phyloP scores from a whole-genome alignment of 2,888 invertebrate species.

The Stenotaenia linearis region DNA sequence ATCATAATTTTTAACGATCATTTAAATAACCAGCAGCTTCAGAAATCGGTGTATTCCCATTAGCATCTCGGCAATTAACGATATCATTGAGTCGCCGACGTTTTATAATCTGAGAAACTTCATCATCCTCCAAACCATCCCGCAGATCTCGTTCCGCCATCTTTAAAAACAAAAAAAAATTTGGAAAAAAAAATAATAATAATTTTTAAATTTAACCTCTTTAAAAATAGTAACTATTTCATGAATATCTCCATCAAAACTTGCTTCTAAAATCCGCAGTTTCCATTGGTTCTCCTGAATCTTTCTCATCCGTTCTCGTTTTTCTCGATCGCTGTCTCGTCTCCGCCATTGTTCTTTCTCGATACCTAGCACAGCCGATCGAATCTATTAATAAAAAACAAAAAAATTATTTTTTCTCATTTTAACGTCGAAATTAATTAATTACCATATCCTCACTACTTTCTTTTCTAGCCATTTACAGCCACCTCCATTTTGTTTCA shows the following conservation, averaged over 20 bases:
- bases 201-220: neutral
- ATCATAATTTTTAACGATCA: too few species aligned
- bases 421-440: too few species aligned
- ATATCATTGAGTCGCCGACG: neutral
- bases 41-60: constrained; percentile 23
- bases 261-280: neutral
- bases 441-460: too few species aligned
- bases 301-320: neutral
- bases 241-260: neutral
- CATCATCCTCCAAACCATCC: neutral
- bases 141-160: neutral
- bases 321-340: neutral
- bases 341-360: constrained; percentile 33
- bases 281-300: neutral
- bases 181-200: neutral
- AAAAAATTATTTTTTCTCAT: neutral
- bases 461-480: too few species aligned
- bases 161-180: neutral
- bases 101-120: neutral
- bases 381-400: neutral
- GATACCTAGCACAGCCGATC: neutral
- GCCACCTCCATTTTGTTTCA: too few species aligned
- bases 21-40: constrained; percentile 29
- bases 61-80: constrained; percentile 24
- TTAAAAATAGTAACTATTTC: neutral